Evolutionary conservation across 2,797 vertebrate species (phyloP).

Genomic region (Enteromius radiatus): DNA sequence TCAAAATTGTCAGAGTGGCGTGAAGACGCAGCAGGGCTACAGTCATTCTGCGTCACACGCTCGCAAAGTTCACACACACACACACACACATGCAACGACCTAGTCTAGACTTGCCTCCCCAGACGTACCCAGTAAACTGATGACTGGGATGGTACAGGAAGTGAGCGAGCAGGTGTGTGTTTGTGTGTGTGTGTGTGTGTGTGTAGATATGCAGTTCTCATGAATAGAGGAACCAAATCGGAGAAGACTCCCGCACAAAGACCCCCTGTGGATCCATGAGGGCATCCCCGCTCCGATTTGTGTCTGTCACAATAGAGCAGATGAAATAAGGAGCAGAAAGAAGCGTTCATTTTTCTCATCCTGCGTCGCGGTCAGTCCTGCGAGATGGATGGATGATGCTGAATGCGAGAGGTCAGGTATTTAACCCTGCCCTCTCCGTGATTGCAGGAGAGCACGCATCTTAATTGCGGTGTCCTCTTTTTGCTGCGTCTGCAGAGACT

Average conservation of each 20-base stretch:
- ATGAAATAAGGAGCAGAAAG: conserved; percentile 84
- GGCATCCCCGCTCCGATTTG: conserved; percentile 83
- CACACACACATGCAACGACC: neutral
- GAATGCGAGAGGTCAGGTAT: conserved; percentile 81
- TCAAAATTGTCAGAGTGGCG: conserved; percentile 83
- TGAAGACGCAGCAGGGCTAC: conserved; percentile 78
- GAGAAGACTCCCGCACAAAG: conserved; percentile 82
- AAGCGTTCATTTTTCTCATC: conserved; percentile 77
- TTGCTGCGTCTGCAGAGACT: conserved; percentile 15
- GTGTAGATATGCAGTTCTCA: conserved; percentile 74
- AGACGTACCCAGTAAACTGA: conserved; percentile 53
- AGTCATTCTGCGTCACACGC: conserved; percentile 61
- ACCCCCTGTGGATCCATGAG: conserved; percentile 77
- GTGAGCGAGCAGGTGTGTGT: conserved; percentile 77
- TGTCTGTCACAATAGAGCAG: conserved; percentile 81
- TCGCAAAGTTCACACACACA: conserved; percentile 10
- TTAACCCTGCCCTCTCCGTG: conserved; percentile 74
- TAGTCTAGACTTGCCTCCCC: conserved; percentile 26
- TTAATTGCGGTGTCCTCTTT: conserved; percentile 64
- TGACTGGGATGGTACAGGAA: conserved; percentile 71
- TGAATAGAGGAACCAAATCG: conserved; percentile 84
- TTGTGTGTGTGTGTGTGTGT: conserved; percentile 54
- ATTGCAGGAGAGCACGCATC: conserved; percentile 65
- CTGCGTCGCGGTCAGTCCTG: conserved; percentile 67
- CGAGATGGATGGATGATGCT: conserved; percentile 79